phyloP scores from a whole-genome alignment of 2,113 vertebrate species.

The Oostethus manadensis region DNA sequence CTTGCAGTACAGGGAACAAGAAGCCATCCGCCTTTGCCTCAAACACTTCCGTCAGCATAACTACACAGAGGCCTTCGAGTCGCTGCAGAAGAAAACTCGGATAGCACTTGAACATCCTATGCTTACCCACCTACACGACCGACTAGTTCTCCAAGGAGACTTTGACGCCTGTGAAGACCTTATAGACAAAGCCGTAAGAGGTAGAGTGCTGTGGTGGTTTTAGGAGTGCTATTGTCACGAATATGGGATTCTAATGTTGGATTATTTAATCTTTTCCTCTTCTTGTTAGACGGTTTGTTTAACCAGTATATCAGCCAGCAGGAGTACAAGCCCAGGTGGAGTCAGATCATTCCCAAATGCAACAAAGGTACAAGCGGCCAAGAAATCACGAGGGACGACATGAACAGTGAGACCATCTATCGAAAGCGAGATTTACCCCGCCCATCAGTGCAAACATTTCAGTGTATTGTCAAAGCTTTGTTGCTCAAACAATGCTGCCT shows the following conservation, averaged over 20 bases:
- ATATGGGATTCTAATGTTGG: background rate
- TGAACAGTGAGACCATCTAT: constrained; percentile 57
- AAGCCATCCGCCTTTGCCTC: constrained; percentile 97
- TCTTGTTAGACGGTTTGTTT: constrained; percentile 84
- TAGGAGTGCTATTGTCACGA: background rate
- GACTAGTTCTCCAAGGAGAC: constrained; percentile 91
- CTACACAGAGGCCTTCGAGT: constrained; percentile 99
- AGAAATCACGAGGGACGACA: constrained; percentile 60
- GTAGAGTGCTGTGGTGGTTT: constrained; percentile 30
- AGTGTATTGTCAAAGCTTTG: background rate
- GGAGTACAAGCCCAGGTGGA: constrained; percentile 98
- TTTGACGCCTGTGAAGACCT: constrained; percentile 95
- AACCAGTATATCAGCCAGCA: constrained; percentile 99
- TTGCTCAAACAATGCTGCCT: constrained; percentile 24
- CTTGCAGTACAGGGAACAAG: constrained; percentile 97
- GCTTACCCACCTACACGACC: constrained; percentile 94
- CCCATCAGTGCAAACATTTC: constrained; percentile 11
- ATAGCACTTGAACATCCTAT: constrained; percentile 96
- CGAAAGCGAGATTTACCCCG: constrained; percentile 9
- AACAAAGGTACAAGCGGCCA: constrained; percentile 83
- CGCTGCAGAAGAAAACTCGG: constrained; percentile 96
- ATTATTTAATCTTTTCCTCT: constrained; percentile 19
- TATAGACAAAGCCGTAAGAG: constrained; percentile 96
- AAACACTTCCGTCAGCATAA: constrained; percentile 99
- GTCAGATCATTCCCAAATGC: constrained; percentile 96